Evolutionary conservation across 2,888 invertebrate genomes (phyloP).

Genomic region (Ormyrus pomaceus): DNA sequence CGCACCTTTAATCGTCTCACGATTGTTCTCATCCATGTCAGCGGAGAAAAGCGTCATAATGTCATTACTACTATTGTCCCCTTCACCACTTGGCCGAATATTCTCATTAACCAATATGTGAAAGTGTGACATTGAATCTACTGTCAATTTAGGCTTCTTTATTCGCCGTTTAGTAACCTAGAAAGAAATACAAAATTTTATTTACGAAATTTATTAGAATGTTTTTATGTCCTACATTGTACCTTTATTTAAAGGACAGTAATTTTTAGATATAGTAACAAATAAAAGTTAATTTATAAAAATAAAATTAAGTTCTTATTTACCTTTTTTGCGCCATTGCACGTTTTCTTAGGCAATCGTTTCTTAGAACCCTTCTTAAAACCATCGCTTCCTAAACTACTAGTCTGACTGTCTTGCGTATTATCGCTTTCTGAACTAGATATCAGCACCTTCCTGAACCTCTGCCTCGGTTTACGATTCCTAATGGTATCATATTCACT

Average conservation of each 20-base stretch:
- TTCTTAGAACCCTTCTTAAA: slow-evolving; percentile 62
- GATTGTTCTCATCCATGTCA: slow-evolving; percentile 72
- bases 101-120: slow-evolving; percentile 72
- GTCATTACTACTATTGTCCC: slow-evolving; percentile 72
- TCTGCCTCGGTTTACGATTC: slow-evolving; percentile 66
- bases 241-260: too few relatives aligned
- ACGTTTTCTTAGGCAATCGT: slow-evolving; percentile 56
- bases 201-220: too few relatives aligned
- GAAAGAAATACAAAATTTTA: neutral
- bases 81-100: slow-evolving; percentile 66
- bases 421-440: slow-evolving; percentile 75
- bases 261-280: too few relatives aligned
- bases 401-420: slow-evolving; percentile 76
- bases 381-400: slow-evolving; percentile 76
- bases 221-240: too few relatives aligned
- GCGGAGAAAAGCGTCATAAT: slow-evolving; percentile 73
- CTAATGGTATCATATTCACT: slow-evolving; percentile 71
- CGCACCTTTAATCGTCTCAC: slow-evolving; percentile 72
- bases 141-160: slow-evolving; percentile 75
- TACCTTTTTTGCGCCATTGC: slow-evolving; percentile 77
- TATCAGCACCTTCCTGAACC: slow-evolving; percentile 63
- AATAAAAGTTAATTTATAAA: neutral
- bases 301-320: neutral
- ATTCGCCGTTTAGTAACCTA: slow-evolving; percentile 58
- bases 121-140: slow-evolving; percentile 71